A percentile compares a stretch with the other conserved stretches of the same genome.
phyloP scores from a whole-genome alignment of 1,140 invertebrate genomes.

The Plodia interpunctella region DNA sequence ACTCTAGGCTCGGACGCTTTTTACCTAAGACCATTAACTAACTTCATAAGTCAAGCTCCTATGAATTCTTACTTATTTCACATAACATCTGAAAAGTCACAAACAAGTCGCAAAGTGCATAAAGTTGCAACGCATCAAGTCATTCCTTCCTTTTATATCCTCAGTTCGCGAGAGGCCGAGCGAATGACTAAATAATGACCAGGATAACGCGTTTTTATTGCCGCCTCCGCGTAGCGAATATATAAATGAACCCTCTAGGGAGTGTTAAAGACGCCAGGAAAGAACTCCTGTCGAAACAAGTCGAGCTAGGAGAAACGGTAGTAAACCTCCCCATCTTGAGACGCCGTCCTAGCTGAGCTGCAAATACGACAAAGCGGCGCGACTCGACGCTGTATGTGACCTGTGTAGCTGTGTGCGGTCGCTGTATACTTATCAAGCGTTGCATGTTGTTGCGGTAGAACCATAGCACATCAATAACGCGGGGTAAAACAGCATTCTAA shows the following conservation, averaged over 20 bases:
- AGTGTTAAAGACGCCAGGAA: conserved; percentile 72
- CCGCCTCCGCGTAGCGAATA: conserved; percentile 71
- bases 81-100: neutral
- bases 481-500: too few relatives aligned
- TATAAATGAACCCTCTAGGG: conserved; percentile 73
- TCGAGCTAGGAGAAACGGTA: conserved; percentile 62
- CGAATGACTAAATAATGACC: conserved; percentile 76
- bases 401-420: too few relatives aligned
- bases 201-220: conserved; percentile 74
- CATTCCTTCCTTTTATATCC: conserved; percentile 70
- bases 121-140: conserved; percentile 44
- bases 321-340: conserved; percentile 65
- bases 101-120: conserved; percentile 19
- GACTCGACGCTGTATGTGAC: too few relatives aligned
- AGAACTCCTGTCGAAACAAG: conserved; percentile 71
- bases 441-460: too few relatives aligned
- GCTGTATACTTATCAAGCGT: too few relatives aligned
- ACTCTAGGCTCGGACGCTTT: too few relatives aligned
- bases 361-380: too few relatives aligned
- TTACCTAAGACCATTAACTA: too few relatives aligned
- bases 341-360: too few relatives aligned
- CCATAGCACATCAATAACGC: too few relatives aligned
- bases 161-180: conserved; percentile 33
- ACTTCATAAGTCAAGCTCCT: too few relatives aligned
- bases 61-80: too few relatives aligned